Evolutionary conservation across 2,113 vertebrate genomes (phyloP).

Genomic region (Aegotheles bennettii): DNA sequence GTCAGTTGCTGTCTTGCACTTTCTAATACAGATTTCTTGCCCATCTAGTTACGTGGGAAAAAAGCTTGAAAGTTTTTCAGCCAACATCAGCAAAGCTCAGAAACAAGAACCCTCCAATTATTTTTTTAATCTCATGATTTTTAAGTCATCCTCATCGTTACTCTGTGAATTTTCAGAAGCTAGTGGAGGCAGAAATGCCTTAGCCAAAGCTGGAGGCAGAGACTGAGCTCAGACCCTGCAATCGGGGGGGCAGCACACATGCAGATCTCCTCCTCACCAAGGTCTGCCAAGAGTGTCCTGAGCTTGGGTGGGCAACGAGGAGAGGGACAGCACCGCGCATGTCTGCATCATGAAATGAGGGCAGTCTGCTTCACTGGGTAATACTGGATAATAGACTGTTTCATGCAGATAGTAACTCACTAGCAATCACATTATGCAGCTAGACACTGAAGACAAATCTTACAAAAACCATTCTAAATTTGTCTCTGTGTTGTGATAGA

Average conservation of each 20-base stretch:
- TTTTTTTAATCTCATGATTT: neutral
- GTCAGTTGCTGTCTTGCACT: neutral
- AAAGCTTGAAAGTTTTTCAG: neutral
- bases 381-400: neutral
- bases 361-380: neutral
- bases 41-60: neutral
- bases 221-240: neutral
- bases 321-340: neutral
- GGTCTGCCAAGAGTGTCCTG: neutral
- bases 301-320: neutral
- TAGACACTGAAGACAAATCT: neutral
- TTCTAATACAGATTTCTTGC: neutral
- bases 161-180: neutral
- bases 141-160: neutral
- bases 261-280: neutral
- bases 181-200: neutral
- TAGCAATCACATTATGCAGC: neutral
- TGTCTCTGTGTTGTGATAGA: conserved; percentile 22
- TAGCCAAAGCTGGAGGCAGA: neutral
- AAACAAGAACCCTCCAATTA: neutral
- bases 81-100: neutral
- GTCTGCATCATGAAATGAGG: neutral
- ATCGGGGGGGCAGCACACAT: no score
- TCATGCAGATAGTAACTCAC: neutral
- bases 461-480: neutral